Conservation (phyloP, 2,113 vertebrate genomes). For the Microcebus ravelobensis region DNA sequence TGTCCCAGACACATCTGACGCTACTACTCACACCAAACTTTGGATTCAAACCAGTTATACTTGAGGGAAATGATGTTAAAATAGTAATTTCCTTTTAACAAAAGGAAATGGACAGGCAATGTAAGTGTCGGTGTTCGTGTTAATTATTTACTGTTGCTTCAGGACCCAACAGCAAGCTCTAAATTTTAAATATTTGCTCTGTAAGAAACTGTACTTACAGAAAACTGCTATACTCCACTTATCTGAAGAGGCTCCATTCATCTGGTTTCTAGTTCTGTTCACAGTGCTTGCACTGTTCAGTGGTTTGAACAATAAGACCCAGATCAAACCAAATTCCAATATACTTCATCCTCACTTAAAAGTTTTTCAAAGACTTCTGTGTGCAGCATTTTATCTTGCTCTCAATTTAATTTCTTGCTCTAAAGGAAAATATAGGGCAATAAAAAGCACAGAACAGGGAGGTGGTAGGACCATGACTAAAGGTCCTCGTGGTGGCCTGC, state of each 20-base stretch:
- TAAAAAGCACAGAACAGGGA: neutral
- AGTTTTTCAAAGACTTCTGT: neutral
- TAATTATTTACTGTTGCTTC: neutral
- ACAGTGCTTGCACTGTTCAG: neutral
- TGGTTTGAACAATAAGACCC: neutral
- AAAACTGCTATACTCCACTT: neutral
- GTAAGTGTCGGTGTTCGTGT: neutral
- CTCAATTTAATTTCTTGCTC: slow-evolving; percentile 54
- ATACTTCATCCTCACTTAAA: neutral
- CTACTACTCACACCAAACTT: neutral
- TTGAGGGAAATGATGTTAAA: neutral
- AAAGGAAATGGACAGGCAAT: neutral
- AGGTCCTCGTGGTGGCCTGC: neutral
- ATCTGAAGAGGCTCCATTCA: neutral
- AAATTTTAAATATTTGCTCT: neutral
- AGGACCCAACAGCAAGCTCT: neutral
- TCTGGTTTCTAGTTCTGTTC: neutral
- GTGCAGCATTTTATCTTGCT: neutral
- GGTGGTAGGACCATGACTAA: neutral
- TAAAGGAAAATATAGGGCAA: slow-evolving; percentile 60
- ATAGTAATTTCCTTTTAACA: neutral
- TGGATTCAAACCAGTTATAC: neutral
- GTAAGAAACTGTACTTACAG: neutral
- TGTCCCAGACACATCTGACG: neutral
- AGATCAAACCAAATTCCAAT: neutral